Base-by-base conservation (phyloP, 2,113 vertebrate genomes). In the Brachyhypopomus occidentalis region DNA sequence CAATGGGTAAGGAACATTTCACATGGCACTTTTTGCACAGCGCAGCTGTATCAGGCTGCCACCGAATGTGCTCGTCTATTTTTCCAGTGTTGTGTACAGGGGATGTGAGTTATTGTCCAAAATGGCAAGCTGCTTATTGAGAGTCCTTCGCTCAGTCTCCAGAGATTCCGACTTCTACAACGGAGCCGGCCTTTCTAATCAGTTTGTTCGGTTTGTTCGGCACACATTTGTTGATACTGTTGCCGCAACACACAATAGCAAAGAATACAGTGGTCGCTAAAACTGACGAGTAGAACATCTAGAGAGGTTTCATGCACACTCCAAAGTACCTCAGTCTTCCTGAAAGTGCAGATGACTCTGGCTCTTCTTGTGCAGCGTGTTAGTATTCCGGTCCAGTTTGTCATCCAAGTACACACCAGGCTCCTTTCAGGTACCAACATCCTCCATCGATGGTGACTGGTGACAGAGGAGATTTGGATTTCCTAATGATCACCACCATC, bases 271-370 rank as follows among this genome's bases (percentile, higher is more conserved):
- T 25, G 16, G 11, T 56, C 0, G 72, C 52, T 27, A 75, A 45
- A 30, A 55, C 25, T 27, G 22, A 23, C 52, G 30, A 25, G 12
- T 16, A 66, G 17, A 66, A 66, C 12, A 66, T 66, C 5, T 11
- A 17, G 4, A 70, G 27, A 5, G 19, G 27, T 36, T 19, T 41
- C 20, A 4, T 62, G 56, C 27, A 60, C 30, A 76, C 25, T 25
- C 30, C 30, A 17, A 76, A 76, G 7, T 12, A 76, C 74, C 74
- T 60, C 30, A 76, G 74, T 12, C 30, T 76, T n/a, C 58, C 56
- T 41, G n/a, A 34, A 76, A 38, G 34, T 38, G 22, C 3, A 62
- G 58, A 25, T 23, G 55, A 34, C 27, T 76, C 19, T 60, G 74
- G 14, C 58, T 20, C 20, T 76, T 76, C 25, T 36, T 76, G 56